Evolutionary conservation across 2,888 invertebrate species (phyloP), one percentile per base, ranked within the genome.

Genomic region (Dicycla oo): DNA sequence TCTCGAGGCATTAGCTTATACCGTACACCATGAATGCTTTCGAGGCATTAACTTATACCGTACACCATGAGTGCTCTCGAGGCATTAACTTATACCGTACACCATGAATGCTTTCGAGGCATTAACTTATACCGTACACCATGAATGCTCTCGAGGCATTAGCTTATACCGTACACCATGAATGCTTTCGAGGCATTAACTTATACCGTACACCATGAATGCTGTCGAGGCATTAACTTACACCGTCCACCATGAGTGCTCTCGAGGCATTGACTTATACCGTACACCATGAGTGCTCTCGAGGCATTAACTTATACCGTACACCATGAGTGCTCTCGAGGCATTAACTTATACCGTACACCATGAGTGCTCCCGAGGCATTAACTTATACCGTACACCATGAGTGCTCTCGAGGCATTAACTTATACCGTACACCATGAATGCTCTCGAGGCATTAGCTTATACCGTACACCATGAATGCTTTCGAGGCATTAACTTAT

Each of bases 271-370:
- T n/a, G n/a, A n/a, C n/a, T n/a, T n/a, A n/a, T n/a, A n/a, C n/a
- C n/a, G n/a, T n/a, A n/a, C n/a, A n/a, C n/a, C n/a, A 7, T 23
- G 20, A 73, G n/a, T 45, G 30, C 56, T 57, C 11, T 18, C 40
- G 47, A 18, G 11, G 45, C 26, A 45, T 57, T 63, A 60, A 67
- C 43, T 43, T 60, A 74, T 53, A 49, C n/a, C n/a, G n/a, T n/a
- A n/a, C 2, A 43, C 30, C 30, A 7, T 23, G 20, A 73, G n/a
- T 45, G 30, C 56, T 57, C 11, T n/a, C n/a, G n/a, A n/a, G n/a
- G n/a, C n/a, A n/a, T n/a, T n/a, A n/a, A n/a, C n/a, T n/a, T n/a
- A n/a, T n/a, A n/a, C n/a, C n/a, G n/a, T n/a, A n/a, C n/a, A n/a
- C n/a, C n/a, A 7, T 23, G 20, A 73, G n/a, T 45, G 30, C 56